Percentiles rank a stretch among this genome's conserved stretches.
phyloP scores from a whole-genome alignment of 2,113 vertebrate species.

The Clarias batrachus region DNA sequence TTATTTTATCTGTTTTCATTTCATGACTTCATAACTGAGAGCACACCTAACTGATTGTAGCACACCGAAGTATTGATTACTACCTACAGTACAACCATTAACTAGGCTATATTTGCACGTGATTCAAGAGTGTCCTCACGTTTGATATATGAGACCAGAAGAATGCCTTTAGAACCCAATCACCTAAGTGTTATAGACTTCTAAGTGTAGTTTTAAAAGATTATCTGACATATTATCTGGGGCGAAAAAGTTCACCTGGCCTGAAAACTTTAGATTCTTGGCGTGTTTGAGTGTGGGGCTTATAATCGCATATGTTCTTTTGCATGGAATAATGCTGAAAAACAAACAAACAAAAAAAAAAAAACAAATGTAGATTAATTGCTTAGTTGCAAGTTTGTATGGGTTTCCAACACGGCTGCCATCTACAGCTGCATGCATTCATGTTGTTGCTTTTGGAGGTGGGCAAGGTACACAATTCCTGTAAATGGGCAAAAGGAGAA shows the following conservation, averaged over 20 bases:
- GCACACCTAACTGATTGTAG: neutral
- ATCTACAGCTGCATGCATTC: neutral
- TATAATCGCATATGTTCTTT: neutral
- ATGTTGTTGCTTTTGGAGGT: neutral
- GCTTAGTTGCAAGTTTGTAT: neutral
- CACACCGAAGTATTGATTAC: neutral
- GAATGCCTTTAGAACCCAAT: neutral
- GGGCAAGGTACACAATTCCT: no score
- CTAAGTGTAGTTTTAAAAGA: neutral
- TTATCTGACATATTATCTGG: neutral
- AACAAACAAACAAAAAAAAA: no score
- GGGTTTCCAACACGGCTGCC: neutral
- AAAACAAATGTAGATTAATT: no score
- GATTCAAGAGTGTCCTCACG: neutral
- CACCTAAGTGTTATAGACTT: neutral
- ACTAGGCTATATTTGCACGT: neutral
- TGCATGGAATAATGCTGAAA: neutral
- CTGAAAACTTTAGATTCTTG: neutral
- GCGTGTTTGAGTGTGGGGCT: neutral
- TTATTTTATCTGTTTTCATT: conserved; percentile 21
- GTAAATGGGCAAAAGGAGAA: no score
- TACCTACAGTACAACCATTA: neutral
- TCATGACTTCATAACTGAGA: neutral
- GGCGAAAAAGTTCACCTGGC: no score
- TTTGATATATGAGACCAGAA: neutral